phyloP scores from a whole-genome alignment of 2,113 vertebrate genomes.

The Tyto alba region DNA sequence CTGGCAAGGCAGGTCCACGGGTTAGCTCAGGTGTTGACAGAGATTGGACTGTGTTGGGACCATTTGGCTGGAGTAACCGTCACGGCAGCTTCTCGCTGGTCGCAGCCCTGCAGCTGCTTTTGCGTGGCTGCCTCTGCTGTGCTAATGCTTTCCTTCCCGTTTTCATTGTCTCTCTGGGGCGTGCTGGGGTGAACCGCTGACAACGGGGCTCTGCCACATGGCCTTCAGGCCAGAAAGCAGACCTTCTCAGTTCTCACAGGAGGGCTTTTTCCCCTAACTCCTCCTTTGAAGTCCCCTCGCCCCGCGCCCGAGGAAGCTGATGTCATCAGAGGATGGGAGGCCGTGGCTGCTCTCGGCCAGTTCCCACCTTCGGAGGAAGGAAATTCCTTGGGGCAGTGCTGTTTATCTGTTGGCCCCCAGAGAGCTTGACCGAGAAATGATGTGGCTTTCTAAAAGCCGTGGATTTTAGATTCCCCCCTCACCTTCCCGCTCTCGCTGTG shows the following conservation, averaged over 20 bases:
- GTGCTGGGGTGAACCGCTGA: background rate
- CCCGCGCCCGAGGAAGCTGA: constrained; percentile 46
- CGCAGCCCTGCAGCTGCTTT: fast-evolving
- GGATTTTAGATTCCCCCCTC: background rate
- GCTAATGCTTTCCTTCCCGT: background rate
- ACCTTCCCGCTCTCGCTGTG: background rate
- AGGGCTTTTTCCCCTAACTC: background rate
- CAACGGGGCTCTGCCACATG: background rate
- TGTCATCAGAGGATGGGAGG: constrained; percentile 57
- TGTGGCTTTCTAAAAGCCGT: background rate
- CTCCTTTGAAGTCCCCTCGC: constrained; percentile 40
- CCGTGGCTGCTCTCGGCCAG: background rate
- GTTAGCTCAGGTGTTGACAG: background rate
- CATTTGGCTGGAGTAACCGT: background rate
- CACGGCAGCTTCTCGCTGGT: background rate
- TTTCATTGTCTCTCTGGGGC: background rate
- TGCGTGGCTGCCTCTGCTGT: background rate
- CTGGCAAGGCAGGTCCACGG: background rate
- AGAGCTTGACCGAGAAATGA: background rate
- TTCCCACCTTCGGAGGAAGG: constrained; percentile 68
- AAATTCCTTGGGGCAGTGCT: constrained; percentile 67
- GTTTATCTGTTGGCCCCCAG: constrained; percentile 57
- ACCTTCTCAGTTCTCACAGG: background rate
- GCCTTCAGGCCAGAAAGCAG: background rate
- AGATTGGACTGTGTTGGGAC: background rate